Evolutionary conservation across 2,113 vertebrate species (phyloP).

Genomic region (Zosterops borbonicus): DNA sequence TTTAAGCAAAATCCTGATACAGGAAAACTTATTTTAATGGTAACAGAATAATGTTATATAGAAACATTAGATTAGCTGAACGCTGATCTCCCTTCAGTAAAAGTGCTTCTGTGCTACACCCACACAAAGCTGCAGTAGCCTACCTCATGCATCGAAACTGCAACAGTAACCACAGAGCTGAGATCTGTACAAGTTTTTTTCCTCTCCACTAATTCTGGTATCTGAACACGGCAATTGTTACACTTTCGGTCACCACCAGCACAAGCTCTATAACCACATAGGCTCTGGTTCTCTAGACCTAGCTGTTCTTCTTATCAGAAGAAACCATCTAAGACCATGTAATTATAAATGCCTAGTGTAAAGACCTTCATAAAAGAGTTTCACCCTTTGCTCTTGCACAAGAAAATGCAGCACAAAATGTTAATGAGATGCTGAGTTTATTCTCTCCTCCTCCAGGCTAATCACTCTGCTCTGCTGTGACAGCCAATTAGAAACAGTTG

Average conservation of each 20-base stretch:
- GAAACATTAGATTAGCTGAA: not conserved
- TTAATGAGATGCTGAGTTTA: not conserved
- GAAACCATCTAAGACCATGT: not conserved
- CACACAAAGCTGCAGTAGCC: not conserved
- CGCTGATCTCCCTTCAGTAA: not conserved
- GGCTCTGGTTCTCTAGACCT: not conserved
- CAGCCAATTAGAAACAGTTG: slow-evolving; percentile 15
- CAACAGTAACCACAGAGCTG: not conserved
- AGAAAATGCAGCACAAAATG: not conserved
- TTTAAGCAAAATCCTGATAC: not conserved
- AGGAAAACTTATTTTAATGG: not conserved
- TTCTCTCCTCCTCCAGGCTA: not conserved
- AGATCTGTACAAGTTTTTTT: not conserved
- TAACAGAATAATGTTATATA: not conserved
- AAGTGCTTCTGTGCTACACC: not conserved
- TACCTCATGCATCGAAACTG: not conserved
- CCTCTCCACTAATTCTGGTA: not conserved
- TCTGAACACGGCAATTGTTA: not conserved
- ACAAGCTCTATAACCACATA: not conserved
- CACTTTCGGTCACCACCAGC: not conserved
- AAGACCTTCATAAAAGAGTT: not conserved
- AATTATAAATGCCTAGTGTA: not conserved
- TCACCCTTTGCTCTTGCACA: not conserved
- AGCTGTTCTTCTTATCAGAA: not conserved
- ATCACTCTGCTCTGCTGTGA: not conserved